A percentile compares a stretch with the other conserved stretches of the same genome.
phyloP scores from a whole-genome alignment of 1,140 invertebrate species.

The Metaphire vulgaris region DNA sequence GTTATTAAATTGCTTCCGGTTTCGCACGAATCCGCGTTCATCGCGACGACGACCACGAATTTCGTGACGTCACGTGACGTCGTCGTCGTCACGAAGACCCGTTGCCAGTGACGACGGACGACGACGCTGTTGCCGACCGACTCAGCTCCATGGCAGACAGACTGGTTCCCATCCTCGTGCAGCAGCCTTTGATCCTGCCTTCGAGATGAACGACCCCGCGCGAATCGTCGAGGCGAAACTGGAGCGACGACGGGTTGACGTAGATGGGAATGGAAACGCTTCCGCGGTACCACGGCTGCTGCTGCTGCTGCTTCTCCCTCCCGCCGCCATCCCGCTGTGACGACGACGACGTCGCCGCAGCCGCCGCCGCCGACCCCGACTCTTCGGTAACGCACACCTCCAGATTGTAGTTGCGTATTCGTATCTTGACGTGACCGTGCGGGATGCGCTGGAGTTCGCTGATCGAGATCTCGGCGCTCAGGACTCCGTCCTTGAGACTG shows the following conservation, averaged over 20 bases:
- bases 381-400: background rate
- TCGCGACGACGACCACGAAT: too few relatives aligned
- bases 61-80: too few relatives aligned
- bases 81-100: too few relatives aligned
- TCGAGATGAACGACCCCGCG: constrained; percentile 5
- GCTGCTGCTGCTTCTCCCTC: too few relatives aligned
- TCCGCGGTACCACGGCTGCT: constrained; percentile 15
- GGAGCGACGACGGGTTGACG: constrained; percentile 14
- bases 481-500: background rate
- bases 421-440: background rate
- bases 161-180: background rate
- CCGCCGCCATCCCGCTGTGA: too few relatives aligned
- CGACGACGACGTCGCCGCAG: too few relatives aligned
- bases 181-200: constrained; percentile 14
- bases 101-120: too few relatives aligned
- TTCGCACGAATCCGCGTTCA: too few relatives aligned
- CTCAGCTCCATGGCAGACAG: background rate
- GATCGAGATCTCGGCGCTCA: background rate
- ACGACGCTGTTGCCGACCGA: too few relatives aligned
- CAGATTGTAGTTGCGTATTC: background rate
- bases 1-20: too few relatives aligned
- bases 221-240: constrained; percentile 12
- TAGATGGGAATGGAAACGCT: constrained; percentile 21
- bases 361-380: too few relatives aligned
- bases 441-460: background rate